Conservation (phyloP, 2,888 invertebrate species). For the Drosophila atroscutellata region DNA sequence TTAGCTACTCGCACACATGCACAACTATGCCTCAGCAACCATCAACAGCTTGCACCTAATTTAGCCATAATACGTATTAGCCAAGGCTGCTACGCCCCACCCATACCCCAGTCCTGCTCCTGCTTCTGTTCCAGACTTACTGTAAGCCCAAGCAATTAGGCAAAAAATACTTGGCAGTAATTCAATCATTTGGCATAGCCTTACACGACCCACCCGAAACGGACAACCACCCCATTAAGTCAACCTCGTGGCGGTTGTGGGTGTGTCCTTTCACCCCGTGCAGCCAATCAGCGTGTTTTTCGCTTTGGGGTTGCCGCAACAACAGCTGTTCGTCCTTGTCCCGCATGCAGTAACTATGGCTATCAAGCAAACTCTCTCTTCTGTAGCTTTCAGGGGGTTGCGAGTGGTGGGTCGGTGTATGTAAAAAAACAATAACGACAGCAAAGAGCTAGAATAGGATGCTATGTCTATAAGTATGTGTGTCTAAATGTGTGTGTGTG, state of each 20-base stretch:
- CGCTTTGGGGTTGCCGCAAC: slow-evolving; percentile 44
- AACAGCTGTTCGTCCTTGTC: slow-evolving; percentile 59
- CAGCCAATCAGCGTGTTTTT: slow-evolving; percentile 55
- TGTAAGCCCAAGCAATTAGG: slow-evolving; percentile 64
- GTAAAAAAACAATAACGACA: slow-evolving; percentile 45
- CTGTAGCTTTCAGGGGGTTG: not conserved
- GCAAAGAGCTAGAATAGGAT: slow-evolving; percentile 31
- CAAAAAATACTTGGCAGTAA: slow-evolving; percentile 79
- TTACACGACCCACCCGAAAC: slow-evolving; percentile 48
- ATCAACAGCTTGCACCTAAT: slow-evolving; percentile 38
- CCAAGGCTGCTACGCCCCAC: slow-evolving; percentile 1
- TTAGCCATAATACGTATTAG: slow-evolving; percentile 39
- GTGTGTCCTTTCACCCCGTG: slow-evolving; percentile 43
- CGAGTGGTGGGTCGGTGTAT: not conserved
- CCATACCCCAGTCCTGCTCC: too few species aligned
- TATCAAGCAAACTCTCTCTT: not conserved
- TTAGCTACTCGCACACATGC: slow-evolving; percentile 29
- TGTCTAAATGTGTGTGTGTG: slow-evolving; percentile 7
- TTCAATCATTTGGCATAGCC: slow-evolving; percentile 74
- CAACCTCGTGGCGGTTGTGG: slow-evolving; percentile 17
- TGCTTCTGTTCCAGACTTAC: not conserved
- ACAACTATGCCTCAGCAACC: slow-evolving; percentile 61
- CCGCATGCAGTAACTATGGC: slow-evolving; percentile 12
- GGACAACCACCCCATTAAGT: slow-evolving; percentile 13
- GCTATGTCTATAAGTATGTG: slow-evolving; percentile 12